phyloP scores from a whole-genome alignment of 2,797 vertebrate genomes.

The Paguma larvata region DNA sequence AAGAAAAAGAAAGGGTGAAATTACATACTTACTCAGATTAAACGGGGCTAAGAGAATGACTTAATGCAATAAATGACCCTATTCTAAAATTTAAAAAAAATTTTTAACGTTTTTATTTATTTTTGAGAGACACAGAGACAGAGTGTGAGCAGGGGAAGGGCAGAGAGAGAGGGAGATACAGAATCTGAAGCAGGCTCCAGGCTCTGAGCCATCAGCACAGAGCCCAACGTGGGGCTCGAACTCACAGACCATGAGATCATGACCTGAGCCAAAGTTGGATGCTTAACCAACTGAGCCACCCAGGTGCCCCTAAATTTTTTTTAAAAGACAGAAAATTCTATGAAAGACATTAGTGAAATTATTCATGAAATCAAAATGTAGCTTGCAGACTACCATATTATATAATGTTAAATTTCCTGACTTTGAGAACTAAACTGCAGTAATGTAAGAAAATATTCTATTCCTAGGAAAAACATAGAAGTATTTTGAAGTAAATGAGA shows the following conservation, averaged over 20 bases:
- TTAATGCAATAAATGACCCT: neutral
- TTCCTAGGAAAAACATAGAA: neutral
- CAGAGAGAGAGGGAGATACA: no score
- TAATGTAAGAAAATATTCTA: neutral
- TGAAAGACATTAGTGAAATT: neutral
- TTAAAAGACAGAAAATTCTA: neutral
- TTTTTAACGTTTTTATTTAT: no score
- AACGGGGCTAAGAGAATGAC: neutral
- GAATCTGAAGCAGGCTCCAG: no score
- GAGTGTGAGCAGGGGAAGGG: no score
- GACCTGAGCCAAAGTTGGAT: no score
- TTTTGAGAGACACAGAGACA: no score
- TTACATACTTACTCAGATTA: conserved; percentile 26
- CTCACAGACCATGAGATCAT: no score
- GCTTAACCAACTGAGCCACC: no score
- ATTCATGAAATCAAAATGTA: neutral
- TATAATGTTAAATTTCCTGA: neutral
- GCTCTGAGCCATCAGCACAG: no score
- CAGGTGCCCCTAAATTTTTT: no score
- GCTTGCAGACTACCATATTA: neutral
- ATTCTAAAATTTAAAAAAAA: neutral
- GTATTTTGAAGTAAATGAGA: neutral
- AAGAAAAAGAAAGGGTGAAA: neutral
- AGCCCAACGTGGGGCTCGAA: no score
- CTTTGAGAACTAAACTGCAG: neutral